A percentile compares a stretch with the other conserved stretches of the same genome.
These are phyloP conservation scores for Ophthalmotilapia sp. DNA, from an alignment of 2,113 vertebrate species.

Conservation along the genomic window DNA sequence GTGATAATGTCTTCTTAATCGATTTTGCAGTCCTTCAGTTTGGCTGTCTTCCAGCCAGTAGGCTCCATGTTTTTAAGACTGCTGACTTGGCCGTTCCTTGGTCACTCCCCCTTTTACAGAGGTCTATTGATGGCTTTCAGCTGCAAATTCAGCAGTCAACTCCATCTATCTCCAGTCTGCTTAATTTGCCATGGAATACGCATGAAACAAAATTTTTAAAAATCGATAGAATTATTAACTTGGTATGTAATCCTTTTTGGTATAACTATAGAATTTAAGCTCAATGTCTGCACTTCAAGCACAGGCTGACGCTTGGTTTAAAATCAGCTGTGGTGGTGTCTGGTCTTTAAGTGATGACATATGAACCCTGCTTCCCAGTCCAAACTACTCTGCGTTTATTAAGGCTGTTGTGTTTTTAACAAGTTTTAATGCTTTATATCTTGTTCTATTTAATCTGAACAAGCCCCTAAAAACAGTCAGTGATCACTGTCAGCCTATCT, in stretches of 20 bases:
- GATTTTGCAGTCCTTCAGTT: neutral
- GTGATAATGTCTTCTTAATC: neutral
- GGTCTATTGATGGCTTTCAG: neutral
- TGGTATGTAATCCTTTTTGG: neutral
- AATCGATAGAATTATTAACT: neutral
- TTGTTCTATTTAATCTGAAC: too few relatives aligned
- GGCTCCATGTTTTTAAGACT: neutral
- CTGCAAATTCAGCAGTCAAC: neutral
- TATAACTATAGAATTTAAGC: neutral
- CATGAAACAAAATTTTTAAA: neutral
- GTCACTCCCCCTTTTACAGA: neutral
- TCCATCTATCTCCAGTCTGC: neutral
- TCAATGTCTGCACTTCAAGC: neutral
- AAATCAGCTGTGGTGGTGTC: too few relatives aligned
- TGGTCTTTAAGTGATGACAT: too few relatives aligned
- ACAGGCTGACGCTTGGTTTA: too few relatives aligned
- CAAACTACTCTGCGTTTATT: too few relatives aligned
- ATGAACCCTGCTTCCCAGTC: too few relatives aligned
- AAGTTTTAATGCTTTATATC: too few relatives aligned
- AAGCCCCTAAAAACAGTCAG: too few relatives aligned
- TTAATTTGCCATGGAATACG: neutral
- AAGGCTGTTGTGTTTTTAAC: too few relatives aligned
- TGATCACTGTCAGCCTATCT: too few relatives aligned
- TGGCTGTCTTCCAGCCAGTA: neutral
- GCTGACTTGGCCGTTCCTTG: neutral